Percentiles rank a stretch among this genome's conserved stretches.
These are phyloP conservation scores for Lithobates pipiens DNA, from an alignment of 2,797 vertebrate genomes.

Conservation along the genomic window DNA sequence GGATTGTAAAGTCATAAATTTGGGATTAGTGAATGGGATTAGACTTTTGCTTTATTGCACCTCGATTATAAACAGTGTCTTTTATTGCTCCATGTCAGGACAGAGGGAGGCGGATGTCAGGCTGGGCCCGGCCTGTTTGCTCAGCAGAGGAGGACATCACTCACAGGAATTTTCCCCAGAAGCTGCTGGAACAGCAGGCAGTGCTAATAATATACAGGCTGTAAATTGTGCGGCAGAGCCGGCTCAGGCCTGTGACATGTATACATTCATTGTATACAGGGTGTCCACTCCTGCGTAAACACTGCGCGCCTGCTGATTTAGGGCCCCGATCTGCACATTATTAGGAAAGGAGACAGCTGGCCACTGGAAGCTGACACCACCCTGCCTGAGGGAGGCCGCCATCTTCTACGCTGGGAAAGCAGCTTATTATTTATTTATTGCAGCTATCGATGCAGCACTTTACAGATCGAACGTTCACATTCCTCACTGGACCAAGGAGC, in stretches of 20 bases:
- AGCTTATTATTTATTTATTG: too few relatives aligned
- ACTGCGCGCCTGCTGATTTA: slow-evolving; percentile 62
- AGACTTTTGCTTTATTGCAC: slow-evolving; percentile 41
- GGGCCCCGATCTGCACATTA: slow-evolving; percentile 57
- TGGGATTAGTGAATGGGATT: slow-evolving; percentile 36
- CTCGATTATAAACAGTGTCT: slow-evolving; percentile 56
- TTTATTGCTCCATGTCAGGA: slow-evolving; percentile 59
- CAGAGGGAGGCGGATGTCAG: slow-evolving; percentile 36
- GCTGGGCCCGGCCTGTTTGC: slow-evolving; percentile 49
- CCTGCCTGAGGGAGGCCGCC: too few relatives aligned
- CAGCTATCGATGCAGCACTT: too few relatives aligned
- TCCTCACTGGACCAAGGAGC: too few relatives aligned
- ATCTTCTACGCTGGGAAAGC: background rate
- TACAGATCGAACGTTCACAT: too few relatives aligned
- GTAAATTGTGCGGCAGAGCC: slow-evolving; percentile 61
- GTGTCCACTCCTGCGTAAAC: slow-evolving; percentile 60
- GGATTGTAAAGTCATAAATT: slow-evolving; percentile 18
- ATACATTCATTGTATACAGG: slow-evolving; percentile 63
- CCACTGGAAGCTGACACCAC: slow-evolving; percentile 16
- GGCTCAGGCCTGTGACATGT: slow-evolving; percentile 60
- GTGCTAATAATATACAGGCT: slow-evolving; percentile 62
- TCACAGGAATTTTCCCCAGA: slow-evolving; percentile 59
- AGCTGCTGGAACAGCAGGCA: slow-evolving; percentile 58
- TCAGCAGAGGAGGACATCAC: slow-evolving; percentile 47
- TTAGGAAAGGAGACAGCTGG: slow-evolving; percentile 57